Evolutionary conservation across 2,113 vertebrate species (phyloP).

Genomic region (Eublepharis macularius): DNA sequence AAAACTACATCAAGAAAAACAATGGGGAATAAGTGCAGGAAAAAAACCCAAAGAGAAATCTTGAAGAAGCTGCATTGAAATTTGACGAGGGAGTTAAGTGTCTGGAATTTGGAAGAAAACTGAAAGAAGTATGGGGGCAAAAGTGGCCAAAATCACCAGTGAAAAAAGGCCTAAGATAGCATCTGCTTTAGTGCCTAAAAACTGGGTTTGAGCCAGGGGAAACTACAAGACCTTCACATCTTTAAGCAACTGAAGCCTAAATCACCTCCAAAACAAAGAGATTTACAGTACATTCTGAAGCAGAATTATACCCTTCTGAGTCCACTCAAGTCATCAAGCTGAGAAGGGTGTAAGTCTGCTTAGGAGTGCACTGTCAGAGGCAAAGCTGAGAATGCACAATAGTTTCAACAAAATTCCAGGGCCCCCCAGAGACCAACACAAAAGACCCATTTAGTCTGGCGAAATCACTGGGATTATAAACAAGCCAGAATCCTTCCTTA

Average conservation of each 20-base stretch:
- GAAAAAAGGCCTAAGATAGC: too few species aligned
- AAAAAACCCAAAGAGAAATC: too few species aligned
- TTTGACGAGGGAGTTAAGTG: too few species aligned
- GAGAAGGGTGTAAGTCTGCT: too few species aligned
- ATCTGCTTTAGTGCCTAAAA: constrained; percentile 49
- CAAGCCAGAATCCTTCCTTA: not conserved
- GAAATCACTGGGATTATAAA: not conserved
- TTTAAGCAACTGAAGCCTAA: not conserved
- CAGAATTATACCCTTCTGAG: too few species aligned
- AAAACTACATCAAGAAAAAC: too few species aligned
- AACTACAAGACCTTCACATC: not conserved
- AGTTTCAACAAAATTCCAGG: not conserved
- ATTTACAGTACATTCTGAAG: not conserved
- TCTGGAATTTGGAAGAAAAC: too few species aligned
- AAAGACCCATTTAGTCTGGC: not conserved
- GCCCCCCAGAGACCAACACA: not conserved
- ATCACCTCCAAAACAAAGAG: not conserved
- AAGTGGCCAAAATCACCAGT: too few species aligned
- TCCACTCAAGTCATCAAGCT: too few species aligned
- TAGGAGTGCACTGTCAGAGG: not conserved
- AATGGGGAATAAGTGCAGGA: too few species aligned
- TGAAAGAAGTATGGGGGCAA: too few species aligned
- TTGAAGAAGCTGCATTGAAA: too few species aligned
- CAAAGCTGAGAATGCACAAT: constrained; percentile 10
- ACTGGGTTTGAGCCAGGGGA: constrained; percentile 1